These are phyloP conservation scores for Parnassius glacialis DNA, from an alignment of 2,888 invertebrate genomes.

Conservation along the genomic window DNA sequence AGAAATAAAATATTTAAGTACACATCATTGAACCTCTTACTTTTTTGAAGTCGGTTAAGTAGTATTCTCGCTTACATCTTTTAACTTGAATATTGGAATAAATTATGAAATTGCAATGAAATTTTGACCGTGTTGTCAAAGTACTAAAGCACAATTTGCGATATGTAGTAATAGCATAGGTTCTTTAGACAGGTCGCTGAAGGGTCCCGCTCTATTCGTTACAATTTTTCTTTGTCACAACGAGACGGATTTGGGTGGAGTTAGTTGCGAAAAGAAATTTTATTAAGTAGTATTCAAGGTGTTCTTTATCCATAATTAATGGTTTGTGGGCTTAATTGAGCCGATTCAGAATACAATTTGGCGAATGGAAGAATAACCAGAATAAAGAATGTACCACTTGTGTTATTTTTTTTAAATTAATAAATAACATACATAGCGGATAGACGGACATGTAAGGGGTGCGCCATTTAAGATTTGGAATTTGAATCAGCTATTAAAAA, in stretches of 20 bases:
- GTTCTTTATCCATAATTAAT: conserved; percentile 36
- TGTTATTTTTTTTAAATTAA: too few relatives aligned
- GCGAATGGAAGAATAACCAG: not conserved
- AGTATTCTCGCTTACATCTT: not conserved
- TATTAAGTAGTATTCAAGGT: conserved; percentile 54
- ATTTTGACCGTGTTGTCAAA: conserved; percentile 7
- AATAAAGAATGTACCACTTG: too few relatives aligned
- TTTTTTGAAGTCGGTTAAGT: too few relatives aligned
- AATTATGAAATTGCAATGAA: conserved; percentile 4
- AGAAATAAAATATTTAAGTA: too few relatives aligned
- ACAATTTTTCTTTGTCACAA: conserved; percentile 77
- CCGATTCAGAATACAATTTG: conserved; percentile 3
- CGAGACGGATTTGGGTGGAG: conserved; percentile 69
- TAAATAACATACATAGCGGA: too few relatives aligned
- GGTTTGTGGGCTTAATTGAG: conserved; percentile 35
- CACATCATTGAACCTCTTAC: too few relatives aligned
- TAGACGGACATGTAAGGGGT: too few relatives aligned
- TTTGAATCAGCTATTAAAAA: too few relatives aligned
- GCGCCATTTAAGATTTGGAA: too few relatives aligned
- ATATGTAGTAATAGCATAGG: conserved; percentile 4
- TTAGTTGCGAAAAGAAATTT: conserved; percentile 68
- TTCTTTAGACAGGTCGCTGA: conserved; percentile 51
- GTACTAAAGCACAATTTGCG: conserved; percentile 8
- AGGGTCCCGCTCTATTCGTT: conserved; percentile 67
- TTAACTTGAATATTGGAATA: conserved; percentile 3